Evolutionary conservation across 2,113 vertebrate genomes (phyloP).

Genomic region (Benitochromis conjunctus): DNA sequence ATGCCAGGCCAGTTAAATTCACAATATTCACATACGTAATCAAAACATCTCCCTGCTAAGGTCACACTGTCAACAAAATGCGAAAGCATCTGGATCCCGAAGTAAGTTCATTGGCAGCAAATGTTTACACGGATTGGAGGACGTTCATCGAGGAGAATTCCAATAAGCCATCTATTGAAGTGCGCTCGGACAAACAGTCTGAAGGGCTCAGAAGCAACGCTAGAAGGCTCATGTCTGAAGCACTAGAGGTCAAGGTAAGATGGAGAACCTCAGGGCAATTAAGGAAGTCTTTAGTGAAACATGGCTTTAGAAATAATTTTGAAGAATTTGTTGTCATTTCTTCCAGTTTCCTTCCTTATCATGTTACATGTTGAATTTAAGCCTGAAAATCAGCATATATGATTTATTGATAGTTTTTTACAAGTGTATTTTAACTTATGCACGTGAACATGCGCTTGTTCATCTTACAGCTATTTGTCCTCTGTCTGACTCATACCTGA

Average conservation of each 20-base stretch:
- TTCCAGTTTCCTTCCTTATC: background rate
- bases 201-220: slow-evolving; percentile 85
- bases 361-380: background rate
- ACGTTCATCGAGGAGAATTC: slow-evolving; percentile 82
- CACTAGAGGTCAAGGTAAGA: slow-evolving; percentile 84
- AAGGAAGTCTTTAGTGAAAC: background rate
- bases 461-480: background rate
- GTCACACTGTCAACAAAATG: slow-evolving; percentile 85
- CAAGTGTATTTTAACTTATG: background rate
- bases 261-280: background rate
- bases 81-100: slow-evolving; percentile 80
- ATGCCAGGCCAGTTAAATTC: background rate
- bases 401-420: background rate
- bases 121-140: slow-evolving; percentile 83
- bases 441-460: background rate
- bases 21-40: background rate
- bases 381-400: background rate
- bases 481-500: background rate
- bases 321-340: fast-evolving
- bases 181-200: slow-evolving; percentile 83
- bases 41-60: slow-evolving; percentile 58
- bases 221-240: slow-evolving; percentile 81
- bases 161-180: slow-evolving; percentile 86
- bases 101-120: slow-evolving; percentile 79
- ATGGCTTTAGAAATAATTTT: background rate